Evolutionary conservation across 2,888 invertebrate genomes (phyloP), one percentile per base, ranked within the genome.

Genomic region (Diploptera punctata): DNA sequence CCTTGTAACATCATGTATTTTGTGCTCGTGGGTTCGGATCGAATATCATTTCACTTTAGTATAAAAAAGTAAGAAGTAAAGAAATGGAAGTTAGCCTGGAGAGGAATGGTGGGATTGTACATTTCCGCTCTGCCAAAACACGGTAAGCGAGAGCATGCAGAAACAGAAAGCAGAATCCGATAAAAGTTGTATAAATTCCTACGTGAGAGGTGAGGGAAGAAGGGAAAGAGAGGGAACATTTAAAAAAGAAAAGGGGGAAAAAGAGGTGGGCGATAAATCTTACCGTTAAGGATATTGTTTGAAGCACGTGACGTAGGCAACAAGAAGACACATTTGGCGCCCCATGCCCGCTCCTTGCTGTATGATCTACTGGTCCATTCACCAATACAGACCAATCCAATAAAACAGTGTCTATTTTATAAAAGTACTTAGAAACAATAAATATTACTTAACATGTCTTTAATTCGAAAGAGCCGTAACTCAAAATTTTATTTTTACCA

Each of bases 141-240:
- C 67, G 29, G 47, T n/a, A 47, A 29, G 29, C 16, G 49, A 52
- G 31, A 31, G 3, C 49, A 54, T 19, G 47, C 68, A 54, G 47
- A 71, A 38, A 19, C 54, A 68, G 61, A 71, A 65, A 71, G 65
- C 65, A 71, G 54, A 71, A 71, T 67, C 71, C 71, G 71, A 71
- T 71, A 67, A 71, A 71, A 71, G 67, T 71, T 71, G 71, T 71
- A 71, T 71, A 71, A 71, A 71, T 71, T 71, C 71, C 49, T 67
- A 26, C 2, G 61, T 33, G 61, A 61, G 38, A 61, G 38, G 31
- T 31, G 31, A 60, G 52, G 24, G 52, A 52, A 24, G 9, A 9
- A 24, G 52, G 24, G 13, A 60, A 16, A 60, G 29, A 60, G 29
- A n/a, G n/a, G 29, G 26, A 7, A 16, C 2, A 13, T n/a, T 2